Percentiles rank a stretch among this genome's conserved stretches.
These are phyloP conservation scores for Triplophysa rosa DNA, from an alignment of 2,113 vertebrate species.

Conservation along the genomic window DNA sequence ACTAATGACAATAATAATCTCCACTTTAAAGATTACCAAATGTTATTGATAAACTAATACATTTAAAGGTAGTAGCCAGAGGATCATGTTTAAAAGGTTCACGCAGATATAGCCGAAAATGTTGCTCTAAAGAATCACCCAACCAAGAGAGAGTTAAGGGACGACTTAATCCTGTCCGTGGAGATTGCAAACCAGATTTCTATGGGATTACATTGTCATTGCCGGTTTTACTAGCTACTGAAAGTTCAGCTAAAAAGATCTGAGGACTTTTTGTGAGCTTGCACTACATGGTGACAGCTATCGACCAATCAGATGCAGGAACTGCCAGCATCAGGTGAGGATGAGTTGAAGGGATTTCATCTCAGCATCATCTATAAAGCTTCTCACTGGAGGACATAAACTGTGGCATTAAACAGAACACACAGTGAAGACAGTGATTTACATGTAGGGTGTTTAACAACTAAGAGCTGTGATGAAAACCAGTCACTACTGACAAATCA, in stretches of 20 bases:
- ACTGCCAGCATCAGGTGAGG: not conserved
- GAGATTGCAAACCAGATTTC: constrained; percentile 34
- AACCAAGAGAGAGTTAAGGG: not conserved
- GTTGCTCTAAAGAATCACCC: not conserved
- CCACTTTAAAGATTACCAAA: not conserved
- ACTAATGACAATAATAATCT: not conserved
- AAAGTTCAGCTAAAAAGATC: constrained; percentile 20
- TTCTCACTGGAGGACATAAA: not conserved
- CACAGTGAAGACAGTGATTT: constrained; percentile 5
- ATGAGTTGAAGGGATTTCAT: not conserved
- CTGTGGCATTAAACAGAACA: not conserved
- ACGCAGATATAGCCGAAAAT: not conserved
- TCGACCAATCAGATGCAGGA: not conserved
- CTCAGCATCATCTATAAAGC: not conserved
- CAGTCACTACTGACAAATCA: not conserved
- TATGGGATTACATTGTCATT: constrained; percentile 33
- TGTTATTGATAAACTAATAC: not conserved
- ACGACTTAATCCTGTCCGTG: constrained; percentile 44
- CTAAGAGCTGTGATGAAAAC: constrained; percentile 33
- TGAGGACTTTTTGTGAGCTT: constrained; percentile 27
- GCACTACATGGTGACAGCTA: not conserved
- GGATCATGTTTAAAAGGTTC: not conserved
- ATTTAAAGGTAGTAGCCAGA: not conserved
- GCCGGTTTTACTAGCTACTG: not conserved
- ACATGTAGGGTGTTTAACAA: constrained; percentile 17